Conservation (phyloP, 2,113 vertebrate species). For the Mola mola region DNA sequence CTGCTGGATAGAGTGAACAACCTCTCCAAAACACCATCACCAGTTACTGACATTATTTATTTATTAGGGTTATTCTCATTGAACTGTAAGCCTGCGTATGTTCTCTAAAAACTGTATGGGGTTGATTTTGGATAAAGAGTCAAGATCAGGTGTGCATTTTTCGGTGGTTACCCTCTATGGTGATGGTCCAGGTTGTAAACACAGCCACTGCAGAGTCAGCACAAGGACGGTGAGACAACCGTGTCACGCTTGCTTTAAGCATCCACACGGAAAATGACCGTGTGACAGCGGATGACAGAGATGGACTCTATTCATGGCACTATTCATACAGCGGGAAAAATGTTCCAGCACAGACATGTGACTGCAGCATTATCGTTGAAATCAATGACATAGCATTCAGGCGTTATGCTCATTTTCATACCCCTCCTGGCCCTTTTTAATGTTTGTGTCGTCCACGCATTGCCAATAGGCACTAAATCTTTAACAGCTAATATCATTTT, state of each 20-base stretch:
- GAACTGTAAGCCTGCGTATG: too few species aligned
- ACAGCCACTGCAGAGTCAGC: not conserved
- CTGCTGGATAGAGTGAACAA: too few species aligned
- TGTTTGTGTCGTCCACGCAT: too few species aligned
- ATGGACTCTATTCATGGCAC: not conserved
- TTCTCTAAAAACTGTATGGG: not conserved
- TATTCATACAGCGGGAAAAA: not conserved
- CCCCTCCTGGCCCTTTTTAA: too few species aligned
- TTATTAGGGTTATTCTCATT: too few species aligned
- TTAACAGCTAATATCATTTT: too few species aligned
- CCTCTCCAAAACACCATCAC: too few species aligned
- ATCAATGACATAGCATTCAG: constrained; percentile 12
- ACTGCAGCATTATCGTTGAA: constrained; percentile 26
- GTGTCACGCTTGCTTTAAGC: not conserved
- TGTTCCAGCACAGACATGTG: constrained; percentile 17
- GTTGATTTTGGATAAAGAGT: not conserved
- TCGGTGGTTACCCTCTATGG: not conserved
- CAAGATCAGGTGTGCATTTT: not conserved
- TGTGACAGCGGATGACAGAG: too few species aligned
- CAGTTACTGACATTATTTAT: too few species aligned
- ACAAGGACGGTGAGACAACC: not conserved
- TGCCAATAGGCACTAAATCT: too few species aligned
- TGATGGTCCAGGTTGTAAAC: too few species aligned
- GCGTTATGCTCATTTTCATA: too few species aligned
- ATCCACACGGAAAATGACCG: not conserved